Conservation (phyloP, 2,888 invertebrate genomes). For the Tachina lurida region DNA sequence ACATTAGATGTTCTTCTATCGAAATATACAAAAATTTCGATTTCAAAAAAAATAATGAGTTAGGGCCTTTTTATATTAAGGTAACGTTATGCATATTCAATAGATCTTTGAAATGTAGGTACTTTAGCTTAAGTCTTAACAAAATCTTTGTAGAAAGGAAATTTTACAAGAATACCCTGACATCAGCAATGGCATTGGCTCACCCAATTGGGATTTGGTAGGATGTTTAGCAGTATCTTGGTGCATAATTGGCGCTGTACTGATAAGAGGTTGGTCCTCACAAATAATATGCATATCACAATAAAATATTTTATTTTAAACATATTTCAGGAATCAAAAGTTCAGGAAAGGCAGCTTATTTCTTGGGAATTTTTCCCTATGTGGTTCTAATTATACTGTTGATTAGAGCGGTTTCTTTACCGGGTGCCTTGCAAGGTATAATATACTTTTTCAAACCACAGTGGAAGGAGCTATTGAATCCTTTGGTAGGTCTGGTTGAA, state of each 20-base stretch:
- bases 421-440: slow-evolving; percentile 86
- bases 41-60: too few species aligned
- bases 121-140: not conserved
- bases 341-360: slow-evolving; percentile 87
- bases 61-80: too few species aligned
- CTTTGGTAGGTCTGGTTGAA: slow-evolving; percentile 74
- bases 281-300: too few species aligned
- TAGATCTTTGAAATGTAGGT: not conserved
- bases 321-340: slow-evolving; percentile 83
- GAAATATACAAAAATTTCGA: too few species aligned
- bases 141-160: slow-evolving; percentile 81
- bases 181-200: slow-evolving; percentile 84
- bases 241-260: slow-evolving; percentile 84
- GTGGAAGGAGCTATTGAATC: slow-evolving; percentile 84
- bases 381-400: slow-evolving; percentile 85
- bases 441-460: slow-evolving; percentile 87
- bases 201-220: slow-evolving; percentile 84
- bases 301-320: not conserved
- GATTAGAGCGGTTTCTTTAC: slow-evolving; percentile 85
- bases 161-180: slow-evolving; percentile 84
- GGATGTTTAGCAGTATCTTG: slow-evolving; percentile 85
- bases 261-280: slow-evolving; percentile 80
- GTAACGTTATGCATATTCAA: too few species aligned
- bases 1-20: too few species aligned
- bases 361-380: slow-evolving; percentile 88